A percentile compares a stretch with the other conserved stretches of the same genome.
Evolutionary conservation across 2,113 vertebrate species (phyloP).

Genomic region (Cebidichthys violaceus): DNA sequence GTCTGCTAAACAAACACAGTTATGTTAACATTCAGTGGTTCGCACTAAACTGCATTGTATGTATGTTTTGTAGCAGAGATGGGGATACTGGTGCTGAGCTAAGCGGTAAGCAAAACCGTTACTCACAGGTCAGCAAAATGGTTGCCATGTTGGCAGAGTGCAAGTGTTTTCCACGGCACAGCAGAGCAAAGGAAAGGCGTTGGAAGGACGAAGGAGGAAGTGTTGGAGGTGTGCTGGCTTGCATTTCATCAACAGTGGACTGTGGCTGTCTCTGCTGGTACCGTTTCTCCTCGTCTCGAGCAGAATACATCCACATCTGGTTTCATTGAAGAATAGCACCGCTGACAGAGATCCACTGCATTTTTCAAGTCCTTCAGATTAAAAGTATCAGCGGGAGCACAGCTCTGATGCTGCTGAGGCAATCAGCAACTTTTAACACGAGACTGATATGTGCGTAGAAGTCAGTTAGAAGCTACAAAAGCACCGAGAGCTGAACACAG

Average conservation of each 20-base stretch:
- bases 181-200: background rate
- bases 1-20: background rate
- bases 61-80: background rate
- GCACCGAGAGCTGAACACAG: background rate
- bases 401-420: too few relatives aligned
- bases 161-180: background rate
- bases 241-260: background rate
- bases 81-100: background rate
- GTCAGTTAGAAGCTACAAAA: background rate
- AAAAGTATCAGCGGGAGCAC: background rate
- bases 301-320: background rate
- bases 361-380: background rate
- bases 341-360: background rate
- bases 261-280: background rate
- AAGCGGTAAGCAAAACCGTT: background rate
- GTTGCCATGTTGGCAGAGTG: constrained; percentile 1
- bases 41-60: background rate
- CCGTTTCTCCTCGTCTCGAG: background rate
- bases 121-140: background rate
- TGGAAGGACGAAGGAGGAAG: background rate
- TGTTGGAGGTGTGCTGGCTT: background rate
- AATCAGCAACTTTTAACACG: too few relatives aligned
- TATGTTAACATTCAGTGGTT: background rate
- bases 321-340: background rate
- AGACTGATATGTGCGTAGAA: background rate